Evolutionary conservation across 2,888 invertebrate species (phyloP).

Genomic region (Diarsia mendica): DNA sequence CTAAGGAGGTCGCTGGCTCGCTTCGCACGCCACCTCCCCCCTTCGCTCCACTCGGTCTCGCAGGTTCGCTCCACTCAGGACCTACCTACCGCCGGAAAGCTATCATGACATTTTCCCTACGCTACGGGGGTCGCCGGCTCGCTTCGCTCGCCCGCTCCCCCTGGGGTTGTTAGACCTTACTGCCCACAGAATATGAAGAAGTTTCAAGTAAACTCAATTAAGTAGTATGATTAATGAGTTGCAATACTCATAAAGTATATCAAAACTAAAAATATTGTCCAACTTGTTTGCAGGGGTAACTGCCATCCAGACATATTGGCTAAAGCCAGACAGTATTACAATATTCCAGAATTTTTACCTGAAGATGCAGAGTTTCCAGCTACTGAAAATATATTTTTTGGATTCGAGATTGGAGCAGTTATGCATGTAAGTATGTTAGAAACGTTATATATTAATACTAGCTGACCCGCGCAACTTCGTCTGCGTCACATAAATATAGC

Average conservation of each 20-base stretch:
- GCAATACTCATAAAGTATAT: background rate
- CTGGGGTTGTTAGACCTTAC: too few relatives aligned
- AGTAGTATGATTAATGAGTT: background rate
- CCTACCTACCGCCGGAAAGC: too few relatives aligned
- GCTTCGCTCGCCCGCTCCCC: too few relatives aligned
- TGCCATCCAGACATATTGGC: conserved; percentile 95
- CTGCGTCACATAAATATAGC: too few relatives aligned
- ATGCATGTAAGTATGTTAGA: conserved; percentile 95
- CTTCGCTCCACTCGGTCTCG: too few relatives aligned
- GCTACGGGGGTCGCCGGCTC: too few relatives aligned
- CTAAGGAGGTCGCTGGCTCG: too few relatives aligned
- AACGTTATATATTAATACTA: background rate
- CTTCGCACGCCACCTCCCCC: too few relatives aligned
- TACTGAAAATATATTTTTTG: conserved; percentile 97
- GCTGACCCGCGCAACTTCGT: too few relatives aligned
- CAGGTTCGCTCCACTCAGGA: too few relatives aligned
- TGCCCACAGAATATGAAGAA: too few relatives aligned
- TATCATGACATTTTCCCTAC: too few relatives aligned
- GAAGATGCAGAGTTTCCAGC: conserved; percentile 96
- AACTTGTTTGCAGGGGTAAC: conserved; percentile 92
- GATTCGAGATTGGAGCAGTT: conserved; percentile 96
- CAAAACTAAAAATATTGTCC: background rate
- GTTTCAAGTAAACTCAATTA: background rate
- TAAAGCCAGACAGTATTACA: conserved; percentile 94
- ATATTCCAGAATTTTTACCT: conserved; percentile 96